Evolutionary conservation across 2,888 invertebrate species (phyloP).

Genomic region (Blastobasis adustella): DNA sequence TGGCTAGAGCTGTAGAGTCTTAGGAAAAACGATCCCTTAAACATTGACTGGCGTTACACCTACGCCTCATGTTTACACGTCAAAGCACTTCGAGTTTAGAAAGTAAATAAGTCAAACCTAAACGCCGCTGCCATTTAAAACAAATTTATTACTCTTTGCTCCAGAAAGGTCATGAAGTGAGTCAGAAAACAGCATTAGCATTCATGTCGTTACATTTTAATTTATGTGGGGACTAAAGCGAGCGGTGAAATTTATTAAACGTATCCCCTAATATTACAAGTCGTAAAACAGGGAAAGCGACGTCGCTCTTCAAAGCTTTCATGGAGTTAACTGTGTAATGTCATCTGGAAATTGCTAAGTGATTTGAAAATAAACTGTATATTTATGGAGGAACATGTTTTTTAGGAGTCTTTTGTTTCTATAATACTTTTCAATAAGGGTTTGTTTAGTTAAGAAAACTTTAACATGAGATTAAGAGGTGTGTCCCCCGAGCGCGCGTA

Average conservation of each 20-base stretch:
- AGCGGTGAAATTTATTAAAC: conserved; percentile 29
- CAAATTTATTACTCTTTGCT: conserved; percentile 23
- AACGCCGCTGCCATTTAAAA: conserved; percentile 25
- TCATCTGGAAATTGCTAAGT: neutral
- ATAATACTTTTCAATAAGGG: no score
- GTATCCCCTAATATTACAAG: conserved; percentile 34
- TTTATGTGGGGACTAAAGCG: conserved; percentile 30
- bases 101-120: conserved; percentile 22
- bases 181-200: conserved; percentile 30
- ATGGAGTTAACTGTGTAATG: neutral
- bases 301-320: conserved; percentile 16
- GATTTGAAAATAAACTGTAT: neutral
- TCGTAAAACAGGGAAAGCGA: conserved; percentile 30
- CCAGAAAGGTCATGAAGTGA: conserved; percentile 25
- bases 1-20: no score
- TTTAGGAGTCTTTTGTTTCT: no score
- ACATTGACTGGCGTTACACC: no score
- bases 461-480: no score
- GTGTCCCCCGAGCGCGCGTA: no score
- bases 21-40: no score
- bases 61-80: no score
- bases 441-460: no score
- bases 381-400: no score
- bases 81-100: neutral
- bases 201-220: conserved; percentile 40